Conservation (phyloP, 2,888 invertebrate species). For the Petrolisthes cinctipes region DNA sequence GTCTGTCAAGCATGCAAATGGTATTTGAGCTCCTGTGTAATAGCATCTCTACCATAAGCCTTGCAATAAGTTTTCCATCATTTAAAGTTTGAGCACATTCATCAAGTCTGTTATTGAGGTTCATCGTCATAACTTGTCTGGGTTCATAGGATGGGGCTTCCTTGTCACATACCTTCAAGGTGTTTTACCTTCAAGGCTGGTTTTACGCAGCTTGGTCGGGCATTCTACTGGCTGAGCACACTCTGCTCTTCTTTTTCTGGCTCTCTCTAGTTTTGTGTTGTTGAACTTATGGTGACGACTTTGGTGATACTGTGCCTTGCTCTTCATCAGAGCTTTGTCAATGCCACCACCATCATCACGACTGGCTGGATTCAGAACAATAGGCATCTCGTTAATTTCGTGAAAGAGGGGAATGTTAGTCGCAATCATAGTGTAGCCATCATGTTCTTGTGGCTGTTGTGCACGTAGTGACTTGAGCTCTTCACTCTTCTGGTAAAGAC, state of each 20-base stretch:
- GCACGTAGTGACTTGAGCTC: conserved; percentile 20
- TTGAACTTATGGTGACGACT: conserved; percentile 10
- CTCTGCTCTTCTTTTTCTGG: conserved; percentile 17
- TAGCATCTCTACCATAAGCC: conserved; percentile 14
- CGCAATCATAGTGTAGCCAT: conserved; percentile 16
- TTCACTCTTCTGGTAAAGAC: conserved; percentile 17
- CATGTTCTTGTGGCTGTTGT: conserved; percentile 9
- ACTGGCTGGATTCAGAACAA: too few relatives aligned
- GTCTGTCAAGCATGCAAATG: background rate
- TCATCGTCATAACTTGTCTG: conserved; percentile 1
- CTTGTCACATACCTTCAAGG: background rate
- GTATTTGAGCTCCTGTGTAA: conserved; percentile 20
- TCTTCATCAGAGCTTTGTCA: background rate
- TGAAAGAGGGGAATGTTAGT: conserved; percentile 19
- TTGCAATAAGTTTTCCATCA: conserved; percentile 35
- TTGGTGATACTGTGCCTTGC: conserved; percentile 17
- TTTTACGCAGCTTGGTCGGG: background rate
- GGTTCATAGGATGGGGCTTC: background rate
- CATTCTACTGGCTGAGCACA: background rate
- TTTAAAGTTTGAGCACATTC: conserved; percentile 22
- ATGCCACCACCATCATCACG: too few relatives aligned
- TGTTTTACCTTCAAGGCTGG: background rate
- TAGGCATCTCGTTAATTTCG: background rate
- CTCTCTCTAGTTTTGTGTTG: conserved; percentile 13
- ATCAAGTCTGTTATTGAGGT: conserved; percentile 15